Evolutionary conservation across 2,888 invertebrate species (phyloP).

Genomic region (Blastobasis lacticolella): DNA sequence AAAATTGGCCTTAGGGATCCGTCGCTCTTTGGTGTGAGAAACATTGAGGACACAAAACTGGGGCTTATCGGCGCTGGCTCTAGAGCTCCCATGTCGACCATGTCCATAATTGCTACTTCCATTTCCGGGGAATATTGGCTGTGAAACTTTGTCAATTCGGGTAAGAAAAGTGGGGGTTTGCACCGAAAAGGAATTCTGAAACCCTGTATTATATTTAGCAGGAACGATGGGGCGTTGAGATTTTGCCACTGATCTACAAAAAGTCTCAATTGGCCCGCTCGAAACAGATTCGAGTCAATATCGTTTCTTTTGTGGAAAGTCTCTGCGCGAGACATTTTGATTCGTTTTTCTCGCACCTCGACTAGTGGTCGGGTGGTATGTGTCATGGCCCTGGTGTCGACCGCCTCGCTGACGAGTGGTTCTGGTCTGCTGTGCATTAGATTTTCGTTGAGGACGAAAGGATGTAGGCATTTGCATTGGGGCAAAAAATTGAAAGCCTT

Average conservation of each 20-base stretch:
- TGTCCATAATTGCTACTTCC: slow-evolving; percentile 9
- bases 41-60: slow-evolving; percentile 21
- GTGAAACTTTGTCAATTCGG: neutral
- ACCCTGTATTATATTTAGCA: slow-evolving; percentile 11
- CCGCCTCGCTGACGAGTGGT: no score
- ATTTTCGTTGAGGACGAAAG: no score
- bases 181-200: slow-evolving; percentile 15
- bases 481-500: no score
- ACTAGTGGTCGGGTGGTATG: no score
- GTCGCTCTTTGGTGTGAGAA: slow-evolving; percentile 19
- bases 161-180: slow-evolving; percentile 13
- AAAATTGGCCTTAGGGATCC: no score
- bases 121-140: slow-evolving; percentile 9
- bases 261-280: slow-evolving; percentile 7
- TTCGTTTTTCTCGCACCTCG: no score
- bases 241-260: slow-evolving; percentile 9
- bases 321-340: slow-evolving; percentile 2
- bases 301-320: neutral
- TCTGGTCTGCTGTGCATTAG: no score
- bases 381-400: no score
- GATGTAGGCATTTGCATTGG: no score
- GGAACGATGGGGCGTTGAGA: slow-evolving; percentile 6
- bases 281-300: slow-evolving; percentile 10
- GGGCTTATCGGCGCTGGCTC: slow-evolving; percentile 8
- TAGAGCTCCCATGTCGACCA: slow-evolving; percentile 12